These are phyloP conservation scores for Diachrysia chrysitis DNA, from an alignment of 2,888 invertebrate species.

Conservation along the genomic window DNA sequence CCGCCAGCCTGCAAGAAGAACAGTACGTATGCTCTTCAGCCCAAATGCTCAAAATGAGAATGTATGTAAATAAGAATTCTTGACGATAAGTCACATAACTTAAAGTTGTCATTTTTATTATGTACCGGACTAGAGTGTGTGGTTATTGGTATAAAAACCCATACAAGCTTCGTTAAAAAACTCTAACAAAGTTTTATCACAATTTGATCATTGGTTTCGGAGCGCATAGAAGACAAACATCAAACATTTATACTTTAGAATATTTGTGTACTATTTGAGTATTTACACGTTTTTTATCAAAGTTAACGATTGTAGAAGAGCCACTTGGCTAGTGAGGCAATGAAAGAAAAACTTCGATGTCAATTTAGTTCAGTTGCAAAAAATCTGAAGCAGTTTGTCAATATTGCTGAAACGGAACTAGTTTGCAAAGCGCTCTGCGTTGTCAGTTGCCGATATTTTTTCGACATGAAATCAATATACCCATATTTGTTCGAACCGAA, in stretches of 20 bases:
- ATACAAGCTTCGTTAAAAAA: too few species aligned
- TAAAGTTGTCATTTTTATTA: too few species aligned
- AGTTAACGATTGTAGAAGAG: neutral
- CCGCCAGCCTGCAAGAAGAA: conserved; percentile 96
- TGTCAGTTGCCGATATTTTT: neutral
- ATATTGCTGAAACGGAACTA: neutral
- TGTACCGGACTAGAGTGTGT: too few species aligned
- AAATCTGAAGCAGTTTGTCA: neutral
- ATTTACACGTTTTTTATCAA: too few species aligned
- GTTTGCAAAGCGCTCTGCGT: conserved; percentile 1
- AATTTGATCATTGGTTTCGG: too few species aligned
- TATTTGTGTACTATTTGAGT: neutral
- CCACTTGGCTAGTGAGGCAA: neutral
- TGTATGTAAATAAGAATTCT: too few species aligned
- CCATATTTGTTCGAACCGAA: neutral
- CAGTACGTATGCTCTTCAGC: conserved; percentile 84
- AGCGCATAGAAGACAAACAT: too few species aligned
- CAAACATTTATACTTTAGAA: too few species aligned
- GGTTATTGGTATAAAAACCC: too few species aligned
- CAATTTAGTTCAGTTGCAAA: neutral
- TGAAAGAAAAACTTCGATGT: neutral
- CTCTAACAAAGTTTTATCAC: too few species aligned
- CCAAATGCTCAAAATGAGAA: too few species aligned
- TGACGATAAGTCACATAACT: too few species aligned
- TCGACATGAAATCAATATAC: neutral